Evolutionary conservation across 2,797 vertebrate species (phyloP).

Genomic region (Falco rusticolus): DNA sequence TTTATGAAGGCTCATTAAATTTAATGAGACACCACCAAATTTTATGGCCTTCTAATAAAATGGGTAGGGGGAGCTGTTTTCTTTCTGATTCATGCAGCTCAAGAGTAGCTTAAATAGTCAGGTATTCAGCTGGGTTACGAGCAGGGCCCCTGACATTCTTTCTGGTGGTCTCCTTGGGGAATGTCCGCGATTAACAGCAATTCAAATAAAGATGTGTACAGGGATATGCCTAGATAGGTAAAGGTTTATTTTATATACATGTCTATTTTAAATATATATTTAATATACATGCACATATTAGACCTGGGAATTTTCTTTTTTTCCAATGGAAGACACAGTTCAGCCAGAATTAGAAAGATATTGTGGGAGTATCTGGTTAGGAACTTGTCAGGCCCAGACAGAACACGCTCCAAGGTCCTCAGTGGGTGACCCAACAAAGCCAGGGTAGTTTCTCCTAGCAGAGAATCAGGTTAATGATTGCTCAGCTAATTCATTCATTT

Average conservation of each 20-base stretch:
- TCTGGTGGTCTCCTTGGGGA: slow-evolving; percentile 17
- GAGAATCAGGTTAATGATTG: not conserved
- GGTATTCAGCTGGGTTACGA: slow-evolving; percentile 7
- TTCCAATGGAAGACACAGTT: not conserved
- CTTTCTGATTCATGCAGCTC: slow-evolving; percentile 69
- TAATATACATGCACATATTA: not conserved
- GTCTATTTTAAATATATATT: not conserved
- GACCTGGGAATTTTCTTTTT: not conserved
- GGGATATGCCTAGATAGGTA: not conserved
- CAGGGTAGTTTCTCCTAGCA: not conserved
- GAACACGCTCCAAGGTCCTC: not conserved
- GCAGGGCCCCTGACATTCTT: slow-evolving; percentile 8
- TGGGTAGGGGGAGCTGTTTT: slow-evolving; percentile 65
- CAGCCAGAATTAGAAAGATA: not conserved
- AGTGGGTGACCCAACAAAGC: not conserved
- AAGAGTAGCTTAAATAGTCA: slow-evolving; percentile 69
- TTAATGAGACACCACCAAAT: slow-evolving; percentile 78
- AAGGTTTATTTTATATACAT: not conserved
- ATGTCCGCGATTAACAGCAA: not conserved
- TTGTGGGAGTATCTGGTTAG: not conserved
- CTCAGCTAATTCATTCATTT: not conserved
- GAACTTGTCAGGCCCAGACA: not conserved
- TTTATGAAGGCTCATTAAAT: slow-evolving; percentile 81
- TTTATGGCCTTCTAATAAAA: slow-evolving; percentile 79
- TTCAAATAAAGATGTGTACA: slow-evolving; percentile 19